Base-by-base conservation (phyloP, 2,888 invertebrate genomes). In the Liopterus haemorrhoidalis region DNA sequence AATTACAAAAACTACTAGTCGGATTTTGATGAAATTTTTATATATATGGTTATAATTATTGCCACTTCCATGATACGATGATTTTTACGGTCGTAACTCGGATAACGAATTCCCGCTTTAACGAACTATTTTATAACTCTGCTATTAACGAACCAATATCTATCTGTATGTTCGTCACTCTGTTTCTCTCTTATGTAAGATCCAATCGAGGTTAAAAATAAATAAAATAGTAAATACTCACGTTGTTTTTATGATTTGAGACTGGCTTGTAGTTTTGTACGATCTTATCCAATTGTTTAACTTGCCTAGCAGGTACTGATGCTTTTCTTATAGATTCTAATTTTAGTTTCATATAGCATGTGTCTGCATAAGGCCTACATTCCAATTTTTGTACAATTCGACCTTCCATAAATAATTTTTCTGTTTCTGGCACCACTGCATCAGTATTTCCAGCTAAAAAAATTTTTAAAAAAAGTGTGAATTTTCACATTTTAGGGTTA, bases 371-470 rank as follows among this genome's bases (percentile, higher is more conserved):
- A 1, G 94, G 94, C 32, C 88, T 78, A 65, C 95, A 96, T 70
- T 97, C 96, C 21, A 95, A 72, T 65, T 93, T 89, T 65, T 95
- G 94, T n/a, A 92, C 91, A 58, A 96, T 94, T 63, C 88, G 81
- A 0, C 96, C 96, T 69, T 94, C 93, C 79, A 96, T 83, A 50
- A 78, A 82, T 3, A 94, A 71, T 62, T 90, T 90, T 58, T 91
- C 90, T 22, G 79, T 73, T 67, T 89, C 89, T 24, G 85, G 83
- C 30, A 82, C 72, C 32, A 83, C 77, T 25, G 81, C 68, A 65
- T 83, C 82, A 2, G 76, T 73, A 62, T 75, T 75, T 28, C 74
- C 65, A 51, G 81, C 80, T 82, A 58, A 31, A 59, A 52, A 48
- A 57, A 43, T 19, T 46, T 36, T 11, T 28, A 5, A 24, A 37